A percentile compares a stretch with the other conserved stretches of the same genome.
Conservation (phyloP, 2,888 invertebrate species). For the Busseola fusca region DNA sequence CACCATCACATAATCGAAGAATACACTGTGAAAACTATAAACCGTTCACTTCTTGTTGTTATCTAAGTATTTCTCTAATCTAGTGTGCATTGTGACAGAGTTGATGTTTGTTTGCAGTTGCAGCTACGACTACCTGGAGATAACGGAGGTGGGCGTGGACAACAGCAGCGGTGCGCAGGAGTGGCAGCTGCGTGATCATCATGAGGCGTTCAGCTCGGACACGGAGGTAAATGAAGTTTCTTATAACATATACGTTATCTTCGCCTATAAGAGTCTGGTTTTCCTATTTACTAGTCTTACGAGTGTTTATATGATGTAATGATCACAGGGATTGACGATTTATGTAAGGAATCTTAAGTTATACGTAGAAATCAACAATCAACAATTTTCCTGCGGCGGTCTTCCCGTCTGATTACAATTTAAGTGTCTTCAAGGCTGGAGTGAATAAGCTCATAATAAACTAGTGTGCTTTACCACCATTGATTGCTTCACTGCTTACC, state of each 20-base stretch:
- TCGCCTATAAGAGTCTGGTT: background rate
- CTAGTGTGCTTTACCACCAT: too few relatives aligned
- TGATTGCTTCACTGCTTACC: too few relatives aligned
- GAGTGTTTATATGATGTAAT: background rate
- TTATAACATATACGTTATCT: background rate
- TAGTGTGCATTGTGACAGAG: background rate
- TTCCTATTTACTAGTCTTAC: background rate
- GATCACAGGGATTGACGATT: background rate
- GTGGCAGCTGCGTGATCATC: conserved; percentile 75
- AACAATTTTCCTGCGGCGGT: too few relatives aligned
- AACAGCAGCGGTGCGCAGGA: conserved; percentile 75
- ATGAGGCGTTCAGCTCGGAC: conserved; percentile 74
- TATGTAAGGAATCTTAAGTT: background rate
- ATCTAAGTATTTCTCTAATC: background rate
- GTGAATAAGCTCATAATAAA: too few relatives aligned
- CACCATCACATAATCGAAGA: too few relatives aligned
- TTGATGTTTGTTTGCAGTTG: conserved; percentile 88
- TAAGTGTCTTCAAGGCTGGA: too few relatives aligned
- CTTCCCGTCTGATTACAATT: too few relatives aligned
- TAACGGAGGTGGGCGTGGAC: conserved; percentile 85
- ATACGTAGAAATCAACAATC: too few relatives aligned
- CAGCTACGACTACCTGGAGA: conserved; percentile 93
- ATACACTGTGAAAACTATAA: too few relatives aligned
- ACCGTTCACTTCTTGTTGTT: background rate
- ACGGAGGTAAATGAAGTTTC: conserved; percentile 75